Percentiles rank a stretch among this genome's conserved stretches.
Evolutionary conservation across 1,140 invertebrate genomes (phyloP).

Genomic region (Magallana ariakensis): DNA sequence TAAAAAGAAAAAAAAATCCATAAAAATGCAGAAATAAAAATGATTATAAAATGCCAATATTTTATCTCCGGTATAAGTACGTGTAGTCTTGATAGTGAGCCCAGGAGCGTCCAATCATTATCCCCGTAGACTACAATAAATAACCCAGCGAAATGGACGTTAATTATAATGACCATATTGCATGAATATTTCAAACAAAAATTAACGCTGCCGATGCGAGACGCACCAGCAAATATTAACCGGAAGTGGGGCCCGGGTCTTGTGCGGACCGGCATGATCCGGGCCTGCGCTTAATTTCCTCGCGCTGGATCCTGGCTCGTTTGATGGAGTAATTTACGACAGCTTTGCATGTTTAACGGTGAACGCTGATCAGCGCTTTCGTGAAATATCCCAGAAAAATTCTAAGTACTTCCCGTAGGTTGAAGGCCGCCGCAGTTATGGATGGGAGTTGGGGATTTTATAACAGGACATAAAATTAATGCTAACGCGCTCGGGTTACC

Average conservation of each 20-base stretch:
- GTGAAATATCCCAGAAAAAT: background rate
- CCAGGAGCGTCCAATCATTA: no score
- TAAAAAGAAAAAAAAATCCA: no score
- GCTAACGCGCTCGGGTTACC: background rate
- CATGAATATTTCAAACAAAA: slow-evolving; percentile 37
- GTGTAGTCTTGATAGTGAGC: no score
- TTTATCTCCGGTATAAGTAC: no score
- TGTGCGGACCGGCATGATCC: slow-evolving; percentile 35
- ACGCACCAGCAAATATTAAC: slow-evolving; percentile 18
- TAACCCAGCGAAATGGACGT: background rate
- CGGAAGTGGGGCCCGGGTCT: slow-evolving; percentile 39
- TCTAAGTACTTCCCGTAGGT: slow-evolving; percentile 11
- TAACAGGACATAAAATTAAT: slow-evolving; percentile 39
- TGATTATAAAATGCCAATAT: no score
- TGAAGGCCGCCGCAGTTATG: slow-evolving; percentile 5
- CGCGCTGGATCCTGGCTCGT: slow-evolving; percentile 17
- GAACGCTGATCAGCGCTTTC: background rate
- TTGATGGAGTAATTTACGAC: slow-evolving; percentile 35
- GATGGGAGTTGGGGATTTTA: slow-evolving; percentile 1
- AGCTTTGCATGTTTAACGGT: slow-evolving; percentile 45
- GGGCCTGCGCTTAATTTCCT: slow-evolving; percentile 39
- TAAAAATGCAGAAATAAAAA: no score
- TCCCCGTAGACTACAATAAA: background rate
- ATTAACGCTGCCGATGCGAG: background rate
- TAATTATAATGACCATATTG: slow-evolving; percentile 15